Base-by-base conservation (phyloP, 2,888 invertebrate genomes). In the Lasioglossum zephyrum region DNA sequence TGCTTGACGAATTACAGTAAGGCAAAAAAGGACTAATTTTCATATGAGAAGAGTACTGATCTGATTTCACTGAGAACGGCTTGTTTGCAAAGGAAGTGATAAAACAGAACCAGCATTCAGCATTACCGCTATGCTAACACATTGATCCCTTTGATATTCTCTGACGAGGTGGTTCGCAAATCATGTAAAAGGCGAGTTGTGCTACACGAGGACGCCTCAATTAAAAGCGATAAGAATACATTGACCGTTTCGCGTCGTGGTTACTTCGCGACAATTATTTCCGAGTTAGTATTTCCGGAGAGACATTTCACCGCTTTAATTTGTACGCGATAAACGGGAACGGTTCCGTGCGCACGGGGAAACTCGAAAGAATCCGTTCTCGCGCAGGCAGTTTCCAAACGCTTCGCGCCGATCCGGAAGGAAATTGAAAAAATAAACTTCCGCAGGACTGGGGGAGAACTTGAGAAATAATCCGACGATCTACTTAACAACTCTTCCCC, bases 391-490 rank as follows among this genome's bases (percentile, higher is more conserved):
- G 5, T 63, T 63, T 63, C 0, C 26, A 63, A 63, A 16, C 57
- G 60, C 16, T 31, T 0, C 60, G 16, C 16, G 60, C 60, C 60
- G 60, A n/a, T 5, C 31, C 26, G 60, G 26, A 22, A 39, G 39
- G 2, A 22, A 41, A 69, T 69, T 22, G 36, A 22, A 22, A 39
- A 22, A 70, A 41, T 41, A n/a, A 41, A 70, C 41, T 70, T 41
- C 39, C 41, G 39, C 13, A 41, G 69, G 70, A 11, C 22, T 13
- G 18, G 39, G 1, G 1, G 31, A 1, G 13, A 77, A 39, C 66
- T 76, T 77, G 13, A 66, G 63, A 75, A 81, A 88, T 84, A 84
- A 70, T 82, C 44, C 77, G 57, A 76, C 81, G 79, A 83, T 88
- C 86, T 84, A 80, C 80, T 85, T 83, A 76, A 47, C 22, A 36